Evolutionary conservation across 2,113 vertebrate genomes (phyloP).

Genomic region (Conger conger): DNA sequence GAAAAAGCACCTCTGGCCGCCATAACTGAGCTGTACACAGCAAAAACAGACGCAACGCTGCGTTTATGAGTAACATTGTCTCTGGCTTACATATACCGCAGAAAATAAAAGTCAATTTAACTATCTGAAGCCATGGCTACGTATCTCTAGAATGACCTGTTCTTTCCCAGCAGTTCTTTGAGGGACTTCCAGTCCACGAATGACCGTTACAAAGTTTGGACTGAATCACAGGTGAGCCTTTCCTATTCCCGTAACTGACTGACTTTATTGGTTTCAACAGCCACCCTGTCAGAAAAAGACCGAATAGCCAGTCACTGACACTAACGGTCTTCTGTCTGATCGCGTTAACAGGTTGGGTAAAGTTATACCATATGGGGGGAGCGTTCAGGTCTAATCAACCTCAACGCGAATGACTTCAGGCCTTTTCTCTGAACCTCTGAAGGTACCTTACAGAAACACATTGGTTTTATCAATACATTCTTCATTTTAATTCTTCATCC

Average conservation of each 20-base stretch:
- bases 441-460: too few relatives aligned
- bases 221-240: not conserved
- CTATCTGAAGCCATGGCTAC: not conserved
- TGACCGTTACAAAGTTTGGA: not conserved
- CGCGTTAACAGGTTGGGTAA: not conserved
- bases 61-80: not conserved
- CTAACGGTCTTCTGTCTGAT: not conserved
- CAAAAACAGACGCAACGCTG: not conserved
- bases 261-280: not conserved
- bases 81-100: not conserved
- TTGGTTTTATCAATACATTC: too few relatives aligned
- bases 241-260: not conserved
- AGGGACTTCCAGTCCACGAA: not conserved
- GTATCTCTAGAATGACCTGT: not conserved
- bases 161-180: not conserved
- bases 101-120: not conserved
- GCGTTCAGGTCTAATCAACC: not conserved
- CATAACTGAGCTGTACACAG: not conserved
- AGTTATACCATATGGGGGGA: not conserved
- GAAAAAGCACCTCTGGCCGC: too few relatives aligned
- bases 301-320: not conserved
- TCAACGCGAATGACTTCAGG: not conserved
- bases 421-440: not conserved
- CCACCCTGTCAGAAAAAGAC: not conserved
- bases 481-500: too few relatives aligned